phyloP scores from a whole-genome alignment of 2,888 invertebrate species.

The Pristionchus fissidentatus region DNA sequence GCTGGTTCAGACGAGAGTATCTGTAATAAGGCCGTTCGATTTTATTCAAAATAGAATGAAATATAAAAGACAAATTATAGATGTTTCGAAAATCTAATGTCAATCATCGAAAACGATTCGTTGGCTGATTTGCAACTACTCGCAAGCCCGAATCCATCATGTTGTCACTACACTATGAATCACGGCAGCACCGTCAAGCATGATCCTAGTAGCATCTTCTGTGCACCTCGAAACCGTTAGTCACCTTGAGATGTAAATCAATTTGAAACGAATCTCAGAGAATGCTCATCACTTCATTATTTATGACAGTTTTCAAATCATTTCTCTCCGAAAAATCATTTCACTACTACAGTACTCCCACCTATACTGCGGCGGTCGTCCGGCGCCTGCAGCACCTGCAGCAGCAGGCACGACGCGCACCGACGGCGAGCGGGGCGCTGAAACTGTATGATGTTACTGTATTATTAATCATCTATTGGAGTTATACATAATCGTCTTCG shows the following conservation, averaged over 20 bases:
- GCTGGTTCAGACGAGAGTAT: slow-evolving; percentile 38
- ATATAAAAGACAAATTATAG: not conserved
- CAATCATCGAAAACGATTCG: too few species aligned
- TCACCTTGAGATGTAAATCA: not conserved
- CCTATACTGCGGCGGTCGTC: slow-evolving; percentile 44
- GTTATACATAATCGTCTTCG: too few species aligned
- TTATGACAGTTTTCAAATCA: not conserved
- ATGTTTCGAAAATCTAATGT: too few species aligned
- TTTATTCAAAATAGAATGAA: not conserved
- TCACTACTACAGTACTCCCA: too few species aligned
- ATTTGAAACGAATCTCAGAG: too few species aligned
- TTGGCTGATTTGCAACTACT: too few species aligned
- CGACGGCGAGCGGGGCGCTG: slow-evolving; percentile 29
- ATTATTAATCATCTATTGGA: too few species aligned
- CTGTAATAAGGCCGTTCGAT: not conserved
- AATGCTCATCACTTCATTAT: not conserved
- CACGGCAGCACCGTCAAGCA: too few species aligned
- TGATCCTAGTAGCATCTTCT: too few species aligned
- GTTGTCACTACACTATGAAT: too few species aligned
- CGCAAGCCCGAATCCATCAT: too few species aligned
- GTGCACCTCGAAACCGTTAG: not conserved
- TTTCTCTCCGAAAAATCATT: too few species aligned
- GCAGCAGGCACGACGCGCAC: slow-evolving; percentile 13
- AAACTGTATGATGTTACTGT: not conserved
- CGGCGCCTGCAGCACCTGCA: not conserved